Conservation (phyloP, 2,888 invertebrate genomes). For the Catocala fraxini region DNA sequence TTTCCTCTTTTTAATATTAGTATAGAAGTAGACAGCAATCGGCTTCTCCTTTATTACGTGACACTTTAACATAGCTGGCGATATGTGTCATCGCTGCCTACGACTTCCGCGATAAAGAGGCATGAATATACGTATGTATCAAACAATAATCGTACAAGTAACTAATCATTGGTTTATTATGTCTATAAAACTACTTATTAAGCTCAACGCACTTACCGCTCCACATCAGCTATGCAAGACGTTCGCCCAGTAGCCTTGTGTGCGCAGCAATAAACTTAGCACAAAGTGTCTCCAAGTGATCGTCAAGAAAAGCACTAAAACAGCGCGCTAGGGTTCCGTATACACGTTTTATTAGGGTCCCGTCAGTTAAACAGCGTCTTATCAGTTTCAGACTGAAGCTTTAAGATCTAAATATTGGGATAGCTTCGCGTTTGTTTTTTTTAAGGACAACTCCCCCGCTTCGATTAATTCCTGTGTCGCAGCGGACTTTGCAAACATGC, state of each 20-base stretch:
- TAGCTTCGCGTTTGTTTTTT: not conserved
- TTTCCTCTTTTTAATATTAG: too few species aligned
- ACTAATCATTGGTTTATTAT: too few species aligned
- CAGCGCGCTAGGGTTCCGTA: constrained; percentile 18
- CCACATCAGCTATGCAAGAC: constrained; percentile 3
- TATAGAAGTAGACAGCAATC: too few species aligned
- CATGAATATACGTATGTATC: too few species aligned
- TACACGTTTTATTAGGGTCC: constrained; percentile 31
- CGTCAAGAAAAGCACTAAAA: constrained; percentile 28
- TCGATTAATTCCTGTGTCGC: too few species aligned
- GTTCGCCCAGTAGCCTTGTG: constrained; percentile 5
- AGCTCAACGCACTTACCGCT: not conserved
- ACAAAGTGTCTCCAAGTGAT: constrained; percentile 32
- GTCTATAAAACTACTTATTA: not conserved
- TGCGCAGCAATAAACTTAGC: constrained; percentile 23
- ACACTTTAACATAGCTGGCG: too few species aligned
- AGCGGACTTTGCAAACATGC: too few species aligned
- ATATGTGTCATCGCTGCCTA: too few species aligned
- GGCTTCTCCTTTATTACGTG: too few species aligned
- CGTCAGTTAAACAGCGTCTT: constrained; percentile 20
- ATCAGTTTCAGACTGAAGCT: constrained; percentile 15
- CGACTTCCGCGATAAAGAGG: too few species aligned
- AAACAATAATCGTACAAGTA: too few species aligned
- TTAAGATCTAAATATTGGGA: constrained; percentile 9
- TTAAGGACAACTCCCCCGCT: too few species aligned